These are phyloP conservation scores for Amiota minor DNA, from an alignment of 2,888 invertebrate genomes.

Conservation along the genomic window DNA sequence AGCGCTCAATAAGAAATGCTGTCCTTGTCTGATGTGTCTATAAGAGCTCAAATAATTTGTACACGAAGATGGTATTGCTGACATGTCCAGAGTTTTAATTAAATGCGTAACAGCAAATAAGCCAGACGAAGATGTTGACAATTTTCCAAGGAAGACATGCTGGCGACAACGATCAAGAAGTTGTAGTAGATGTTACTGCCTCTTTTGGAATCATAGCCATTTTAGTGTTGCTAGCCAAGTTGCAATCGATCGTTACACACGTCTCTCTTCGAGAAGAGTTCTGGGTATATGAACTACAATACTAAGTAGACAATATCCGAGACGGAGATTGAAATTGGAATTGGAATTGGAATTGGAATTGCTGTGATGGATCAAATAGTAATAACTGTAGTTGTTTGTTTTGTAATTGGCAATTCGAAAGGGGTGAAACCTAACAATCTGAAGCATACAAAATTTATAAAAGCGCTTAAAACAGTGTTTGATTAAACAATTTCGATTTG, in stretches of 20 bases:
- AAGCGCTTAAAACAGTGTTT: too few species aligned
- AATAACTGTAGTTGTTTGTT: slow-evolving; percentile 52
- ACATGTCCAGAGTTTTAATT: slow-evolving; percentile 55
- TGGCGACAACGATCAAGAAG: slow-evolving; percentile 58
- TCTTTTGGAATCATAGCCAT: slow-evolving; percentile 58
- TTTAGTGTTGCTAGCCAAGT: slow-evolving; percentile 45
- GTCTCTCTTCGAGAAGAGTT: background rate
- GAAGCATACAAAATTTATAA: too few species aligned
- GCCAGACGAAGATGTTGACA: slow-evolving; percentile 35
- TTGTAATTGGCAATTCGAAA: slow-evolving; percentile 2
- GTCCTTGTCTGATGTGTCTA: slow-evolving; percentile 3
- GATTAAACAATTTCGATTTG: too few species aligned
- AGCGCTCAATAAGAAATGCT: background rate
- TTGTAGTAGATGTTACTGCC: slow-evolving; percentile 38
- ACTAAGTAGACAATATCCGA: slow-evolving; percentile 37
- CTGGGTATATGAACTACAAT: background rate
- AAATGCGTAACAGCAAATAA: slow-evolving; percentile 52
- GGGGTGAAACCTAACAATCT: background rate
- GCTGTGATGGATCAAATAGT: slow-evolving; percentile 62
- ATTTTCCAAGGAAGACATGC: slow-evolving; percentile 67
- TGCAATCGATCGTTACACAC: slow-evolving; percentile 32
- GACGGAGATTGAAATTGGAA: slow-evolving; percentile 31
- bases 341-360: slow-evolving; percentile 36
- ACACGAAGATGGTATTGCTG: slow-evolving; percentile 40
- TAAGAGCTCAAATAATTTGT: slow-evolving; percentile 36